Evolutionary conservation across 2,797 vertebrate species (phyloP), one percentile per base, ranked within the genome.

Genomic region (Leptodactylus fallax): DNA sequence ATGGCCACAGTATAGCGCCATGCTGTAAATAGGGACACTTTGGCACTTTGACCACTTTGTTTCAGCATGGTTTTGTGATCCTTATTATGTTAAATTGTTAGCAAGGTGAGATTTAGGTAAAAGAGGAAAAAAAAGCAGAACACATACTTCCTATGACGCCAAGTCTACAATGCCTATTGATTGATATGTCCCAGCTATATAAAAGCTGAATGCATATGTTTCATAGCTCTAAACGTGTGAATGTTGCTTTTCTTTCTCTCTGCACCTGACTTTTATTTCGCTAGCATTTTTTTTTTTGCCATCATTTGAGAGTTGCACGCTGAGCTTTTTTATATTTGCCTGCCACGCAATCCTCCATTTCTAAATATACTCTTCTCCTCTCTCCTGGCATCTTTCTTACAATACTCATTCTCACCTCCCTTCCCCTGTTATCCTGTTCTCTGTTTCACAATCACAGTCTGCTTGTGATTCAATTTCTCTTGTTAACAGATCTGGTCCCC

Each of bases 381-480:
- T 84, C 82, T 84, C 79, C 63, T 83, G 80, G 78, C 78, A 74
- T 74, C 82, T 67, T 88, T 76, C 85, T 79, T 89, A 49, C 84
- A 89, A 56, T 86, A 71, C 88, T 89, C 84, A 82, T 89, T 89
- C 84, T 86, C 88, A 86, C 88, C 88, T 84, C 81, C 81, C 77
- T 86, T 72, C 58, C 71, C 51, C 79, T 82, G 79, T 85, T 83
- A 83, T 77, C 79, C 88, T 77, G 83, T 85, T 85, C 77, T 85
- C 83, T 79, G 58, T 89, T 83, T 89, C 85, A 83, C 84, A 89
- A 89, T 86, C 74, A 82, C 79, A 83, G 76, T 55, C 72, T 86
- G 80, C 88, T 89, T 89, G 88, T 89, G 88, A 86, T 83, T 86
- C 79, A 36, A 83, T 79, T 89, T 83, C 88, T 86, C 88, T 86